Evolutionary conservation across 2,888 invertebrate genomes (phyloP), one percentile per base, ranked within the genome.

Genomic region (Philereme transversata): DNA sequence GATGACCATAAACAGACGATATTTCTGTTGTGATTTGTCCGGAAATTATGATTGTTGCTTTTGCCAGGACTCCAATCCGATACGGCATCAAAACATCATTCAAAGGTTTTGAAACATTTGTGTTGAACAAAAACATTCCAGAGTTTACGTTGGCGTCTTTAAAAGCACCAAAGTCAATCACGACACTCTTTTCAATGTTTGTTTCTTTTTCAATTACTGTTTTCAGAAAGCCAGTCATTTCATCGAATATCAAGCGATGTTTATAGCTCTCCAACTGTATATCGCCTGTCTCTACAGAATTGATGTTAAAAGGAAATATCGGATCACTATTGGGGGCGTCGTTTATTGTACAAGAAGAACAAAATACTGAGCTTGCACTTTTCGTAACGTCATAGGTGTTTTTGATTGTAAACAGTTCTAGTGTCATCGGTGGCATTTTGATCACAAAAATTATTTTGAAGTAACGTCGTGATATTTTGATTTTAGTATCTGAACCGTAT

Each of bases 111-210:
- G 95, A 93, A 10, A 96, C 93, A 75, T 97, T 96, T 0, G 97
- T 97, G 88, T 98, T 97, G 80, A 99, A 99, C 11, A 99, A 93
- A 84, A 99, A 99, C 9, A 99, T 98, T 0, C 99, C 99, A 9
- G 98, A 97, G 83, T 97, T 96, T 75, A 96, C 95, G 81, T 96
- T 96, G 0, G 97, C 96, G 60, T 97, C 97, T 56, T 95, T 94
- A 81, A 99, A 99, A 0, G 97, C 97, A 0, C 96, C 95, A 78
- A 97, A 98, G 71, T 96, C 95, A 34, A 97, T 69, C 4, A 77
- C 56, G 22, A 90, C 67, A 10, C 65, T 64, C 69, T 85, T 88
- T 68, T 83, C 81, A 7, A 62, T 76, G 62, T 82, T 82, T 43
- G 84, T 85, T 63, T 81, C 80, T 74, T 90, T 94, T 51, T 95